Base-by-base conservation (phyloP, 2,797 vertebrate genomes). In the Hylomyscus alleni region DNA sequence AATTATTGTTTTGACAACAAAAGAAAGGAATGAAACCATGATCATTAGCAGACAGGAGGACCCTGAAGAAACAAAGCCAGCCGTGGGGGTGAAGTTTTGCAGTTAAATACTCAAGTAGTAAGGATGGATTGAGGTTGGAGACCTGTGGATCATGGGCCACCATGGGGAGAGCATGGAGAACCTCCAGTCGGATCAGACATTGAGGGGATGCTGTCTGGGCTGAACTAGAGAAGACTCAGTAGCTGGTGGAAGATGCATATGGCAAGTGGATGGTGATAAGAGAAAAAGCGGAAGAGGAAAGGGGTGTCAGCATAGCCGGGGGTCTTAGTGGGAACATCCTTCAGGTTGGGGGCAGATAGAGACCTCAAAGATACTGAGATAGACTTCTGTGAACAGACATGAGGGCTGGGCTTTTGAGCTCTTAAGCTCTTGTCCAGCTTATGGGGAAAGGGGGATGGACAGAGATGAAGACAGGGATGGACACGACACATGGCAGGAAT, bases 31-130 rank as follows among this genome's bases (percentile, higher is more conserved):
- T 22, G 11, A 60, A 40, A 4, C 17, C 31, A 4, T 54, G 34
- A 80, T 65, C 80, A 7, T 11, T 56, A 82, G 34, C 4, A 50
- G 77, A 92, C 58, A 60, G 58, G 24, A 29, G 1, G 19, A 14
- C 20, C 50, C 92, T 56, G 26, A 89, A 86, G 50, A 95, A 72
- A 76, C 76, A 34, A 52, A 89, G 10, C 65, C n/a, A 72, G 67
- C 19, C 8, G 20, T 58, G 29, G 10, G 13, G 29, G 14, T 6
- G 29, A 75, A 65, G 1, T 83, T 82, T 94, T 83, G 9, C 34
- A 72, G 44, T 37, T 7, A 1, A 26, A 75, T 54, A 34, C 69
- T n/a, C 11, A 58, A 37, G 13, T 17, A 34, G 37, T 90, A 73
- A 95, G 58, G 58, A 86, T 54, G 75, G 72, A 73, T 4, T 6